Base-by-base conservation (phyloP, 2,797 vertebrate genomes). In the Urosaurus nigricauda region DNA sequence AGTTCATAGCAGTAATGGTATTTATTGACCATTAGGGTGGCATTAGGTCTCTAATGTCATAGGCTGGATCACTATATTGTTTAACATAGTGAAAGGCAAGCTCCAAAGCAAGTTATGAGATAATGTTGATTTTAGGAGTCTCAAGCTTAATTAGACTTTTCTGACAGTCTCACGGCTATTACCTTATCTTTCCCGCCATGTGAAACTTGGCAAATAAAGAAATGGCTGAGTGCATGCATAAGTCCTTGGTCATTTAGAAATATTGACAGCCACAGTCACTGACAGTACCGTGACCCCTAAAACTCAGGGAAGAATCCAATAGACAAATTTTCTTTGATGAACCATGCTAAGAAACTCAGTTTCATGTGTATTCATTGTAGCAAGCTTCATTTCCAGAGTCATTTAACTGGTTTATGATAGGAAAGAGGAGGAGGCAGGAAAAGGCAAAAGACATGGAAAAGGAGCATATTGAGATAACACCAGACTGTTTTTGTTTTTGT, bases 21-120 rank as follows among this genome's bases (percentile, higher is more conserved):
- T 92, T 96, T 94, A 90, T 94, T 88, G 95, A 92, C 91, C 92
- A 65, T 90, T 92, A 73, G 75, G 87, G 87, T 94, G 88, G 78
- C 89, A 93, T 95, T 92, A 90, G 86, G 85, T 37, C 87, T 79
- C 75, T 74, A 56, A 89, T 93, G 85, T 92, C 95, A 93, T 89
- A 90, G 90, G 73, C 83, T 94, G 87, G 70, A 84, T 79, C 78
- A 68, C 68, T 90, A 86, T 92, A 53, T 91, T 90, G 82, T 87
- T 81, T 93, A 87, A 43, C 51, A 1, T 63, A 85, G 81, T 68
- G 19, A 84, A 93, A 81, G 17, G 90, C 92, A 87, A 79, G 29
- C 35, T 80, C 70, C 4, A 13, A 43, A 91, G 73, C 40, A 53
- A 73, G 35, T 35, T 56, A n/a, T 81, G 40, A 85, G 2, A 85